Base-by-base conservation (phyloP, 2,888 invertebrate genomes). In the Venusia cambrica region DNA sequence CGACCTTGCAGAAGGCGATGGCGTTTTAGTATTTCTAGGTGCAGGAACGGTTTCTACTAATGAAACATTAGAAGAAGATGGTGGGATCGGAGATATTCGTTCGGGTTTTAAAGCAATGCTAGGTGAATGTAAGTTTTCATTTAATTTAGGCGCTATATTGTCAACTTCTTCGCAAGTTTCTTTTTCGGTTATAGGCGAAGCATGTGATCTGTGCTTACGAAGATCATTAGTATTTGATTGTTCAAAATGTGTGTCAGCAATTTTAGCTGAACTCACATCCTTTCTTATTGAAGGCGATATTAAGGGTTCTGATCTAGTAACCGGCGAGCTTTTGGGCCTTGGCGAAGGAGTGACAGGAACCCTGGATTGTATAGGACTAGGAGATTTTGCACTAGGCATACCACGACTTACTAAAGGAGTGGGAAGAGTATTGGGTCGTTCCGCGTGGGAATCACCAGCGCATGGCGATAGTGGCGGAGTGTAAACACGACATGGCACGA, bases 381-480 rank as follows among this genome's bases (percentile, higher is more conserved):
- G 72, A 45, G 83, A 74, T 66, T 80, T 83, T 41, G 71, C 63
- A 58, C 60, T 63, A 52, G 78, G 58, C 57, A 67, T 56, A 63
- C 69, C 66, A 59, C 80, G 67, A 63, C 58, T 76, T 42, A 73
- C 64, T 66, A 85, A 68, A 36, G 72, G 63, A 49, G 77, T 63
- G 35, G 85, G 85, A 45, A 87, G 73, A 31, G 76, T 81, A 37
- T 69, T 70, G 38, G 87, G 73, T 52, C 88, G 69, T 63, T 88
- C 71, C 41, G 64, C 49, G 54, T 75, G 69, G 38, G 87, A 85
- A 57, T 92, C 91, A 29, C 91, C 90, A 25, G 90, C 90, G 51
- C 91, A 90, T 2, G 87, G 87, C 5, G 87, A 87, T 37, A 89
- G 70, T 4, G 89, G 89, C 18, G 89, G 89, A 43, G 88, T 89